These are phyloP conservation scores for Manis crassicaudata DNA, from an alignment of 2,797 vertebrate genomes.

Conservation along the genomic window DNA sequence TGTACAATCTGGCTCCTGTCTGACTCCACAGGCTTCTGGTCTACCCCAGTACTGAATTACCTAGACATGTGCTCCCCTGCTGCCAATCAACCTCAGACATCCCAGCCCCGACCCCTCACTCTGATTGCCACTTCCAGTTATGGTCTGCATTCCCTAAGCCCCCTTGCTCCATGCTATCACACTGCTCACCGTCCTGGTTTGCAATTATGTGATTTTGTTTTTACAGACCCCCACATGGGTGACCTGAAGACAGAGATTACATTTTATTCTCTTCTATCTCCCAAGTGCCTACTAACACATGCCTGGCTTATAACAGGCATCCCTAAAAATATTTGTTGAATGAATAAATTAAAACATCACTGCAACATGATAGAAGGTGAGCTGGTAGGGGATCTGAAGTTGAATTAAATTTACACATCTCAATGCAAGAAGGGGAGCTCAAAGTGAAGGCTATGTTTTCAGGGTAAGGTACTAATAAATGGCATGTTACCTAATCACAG, in stretches of 20 bases:
- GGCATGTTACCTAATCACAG: conserved; percentile 93
- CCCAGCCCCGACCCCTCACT: neutral
- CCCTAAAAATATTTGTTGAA: neutral
- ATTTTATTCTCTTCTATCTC: neutral
- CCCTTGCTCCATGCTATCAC: rapidly evolving
- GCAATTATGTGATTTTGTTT: rapidly evolving
- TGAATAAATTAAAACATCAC: neutral
- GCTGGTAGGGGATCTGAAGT: neutral
- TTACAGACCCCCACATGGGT: neutral
- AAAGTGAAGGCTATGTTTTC: neutral
- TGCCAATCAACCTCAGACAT: neutral
- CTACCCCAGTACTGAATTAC: rapidly evolving
- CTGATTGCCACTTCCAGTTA: neutral
- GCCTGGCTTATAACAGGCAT: neutral
- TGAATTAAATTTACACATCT: neutral
- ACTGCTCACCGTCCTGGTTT: neutral
- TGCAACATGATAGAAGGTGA: neutral
- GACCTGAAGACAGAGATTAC: neutral
- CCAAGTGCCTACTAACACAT: neutral
- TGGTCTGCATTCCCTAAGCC: neutral
- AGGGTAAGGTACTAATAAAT: neutral
- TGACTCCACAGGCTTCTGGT: neutral
- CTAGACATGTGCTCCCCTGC: neutral
- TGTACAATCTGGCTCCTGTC: rapidly evolving
- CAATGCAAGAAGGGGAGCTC: neutral